Conservation (phyloP, 2,888 invertebrate species). For the Fragum fragum region DNA sequence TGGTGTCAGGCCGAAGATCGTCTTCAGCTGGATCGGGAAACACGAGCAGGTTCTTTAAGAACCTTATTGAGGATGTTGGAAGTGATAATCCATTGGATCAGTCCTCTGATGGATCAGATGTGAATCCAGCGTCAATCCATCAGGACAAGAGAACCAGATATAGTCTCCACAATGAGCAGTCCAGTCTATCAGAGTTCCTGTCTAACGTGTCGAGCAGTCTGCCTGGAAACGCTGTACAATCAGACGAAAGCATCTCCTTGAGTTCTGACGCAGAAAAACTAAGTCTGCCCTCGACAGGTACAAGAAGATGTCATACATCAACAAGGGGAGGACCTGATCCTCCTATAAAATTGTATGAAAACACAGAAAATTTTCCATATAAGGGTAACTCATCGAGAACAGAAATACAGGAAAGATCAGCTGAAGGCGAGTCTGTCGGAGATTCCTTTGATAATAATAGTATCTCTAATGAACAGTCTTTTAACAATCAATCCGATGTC, state of each 20-base stretch:
- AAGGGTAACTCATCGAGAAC: background rate
- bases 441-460: conserved; percentile 21
- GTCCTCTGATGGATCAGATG: background rate
- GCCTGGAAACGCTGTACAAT: conserved; percentile 32
- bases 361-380: conserved; percentile 23
- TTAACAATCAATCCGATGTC: background rate
- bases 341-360: conserved; percentile 44
- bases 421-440: background rate
- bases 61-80: conserved; percentile 29
- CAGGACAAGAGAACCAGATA: conserved; percentile 31
- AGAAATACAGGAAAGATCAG: background rate
- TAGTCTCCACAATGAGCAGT: conserved; percentile 48
- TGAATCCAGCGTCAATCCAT: conserved; percentile 4
- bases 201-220: conserved; percentile 61
- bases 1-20: conserved; percentile 42
- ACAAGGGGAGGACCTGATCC: conserved; percentile 1
- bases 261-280: conserved; percentile 37
- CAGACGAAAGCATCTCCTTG: conserved; percentile 52
- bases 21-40: conserved; percentile 46
- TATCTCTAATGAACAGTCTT: background rate
- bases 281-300: conserved; percentile 47
- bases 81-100: conserved; percentile 34
- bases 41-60: conserved; percentile 52
- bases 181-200: conserved; percentile 56
- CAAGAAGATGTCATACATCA: background rate